Percentiles rank a stretch among this genome's conserved stretches.
These are phyloP conservation scores for Epizoanthus illoricatus DNA, from an alignment of 92 coral and sea anemone species.

Conservation along the genomic window DNA sequence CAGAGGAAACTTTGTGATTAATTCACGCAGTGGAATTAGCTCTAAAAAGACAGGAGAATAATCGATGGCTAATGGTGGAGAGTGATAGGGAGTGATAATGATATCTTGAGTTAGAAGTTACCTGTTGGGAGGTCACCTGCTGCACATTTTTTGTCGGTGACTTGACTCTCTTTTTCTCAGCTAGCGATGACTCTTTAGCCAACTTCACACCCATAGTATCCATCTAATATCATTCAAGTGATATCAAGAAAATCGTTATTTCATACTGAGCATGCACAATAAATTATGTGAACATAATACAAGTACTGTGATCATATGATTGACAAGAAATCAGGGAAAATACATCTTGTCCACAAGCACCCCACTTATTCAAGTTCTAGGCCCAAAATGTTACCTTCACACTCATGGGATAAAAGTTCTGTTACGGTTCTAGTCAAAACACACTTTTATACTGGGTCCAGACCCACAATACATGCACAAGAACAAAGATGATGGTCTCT, in stretches of 20 bases:
- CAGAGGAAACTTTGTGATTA: too few species aligned
- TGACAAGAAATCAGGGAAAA: background rate
- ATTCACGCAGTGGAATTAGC: background rate
- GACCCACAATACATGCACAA: too few species aligned
- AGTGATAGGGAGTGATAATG: background rate
- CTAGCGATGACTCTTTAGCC: constrained; percentile 74
- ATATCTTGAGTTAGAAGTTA: background rate
- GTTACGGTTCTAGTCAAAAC: too few species aligned
- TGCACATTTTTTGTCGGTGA: constrained; percentile 43
- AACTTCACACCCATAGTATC: constrained; percentile 61
- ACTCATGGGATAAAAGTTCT: too few species aligned
- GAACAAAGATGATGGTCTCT: too few species aligned
- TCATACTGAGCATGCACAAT: background rate
- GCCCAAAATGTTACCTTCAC: too few species aligned
- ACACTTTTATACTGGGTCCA: too few species aligned
- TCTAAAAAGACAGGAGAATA: background rate
- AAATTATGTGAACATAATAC: background rate
- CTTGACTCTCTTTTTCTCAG: constrained; percentile 64
- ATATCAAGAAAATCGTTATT: too few species aligned
- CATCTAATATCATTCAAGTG: constrained; percentile 52
- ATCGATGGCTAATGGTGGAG: background rate
- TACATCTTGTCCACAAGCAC: too few species aligned
- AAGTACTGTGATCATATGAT: background rate
- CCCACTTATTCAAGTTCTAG: background rate
- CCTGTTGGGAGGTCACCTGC: constrained; percentile 22